Conservation (phyloP, 2,797 vertebrate species). For the Hapalemur alaotrensis region DNA sequence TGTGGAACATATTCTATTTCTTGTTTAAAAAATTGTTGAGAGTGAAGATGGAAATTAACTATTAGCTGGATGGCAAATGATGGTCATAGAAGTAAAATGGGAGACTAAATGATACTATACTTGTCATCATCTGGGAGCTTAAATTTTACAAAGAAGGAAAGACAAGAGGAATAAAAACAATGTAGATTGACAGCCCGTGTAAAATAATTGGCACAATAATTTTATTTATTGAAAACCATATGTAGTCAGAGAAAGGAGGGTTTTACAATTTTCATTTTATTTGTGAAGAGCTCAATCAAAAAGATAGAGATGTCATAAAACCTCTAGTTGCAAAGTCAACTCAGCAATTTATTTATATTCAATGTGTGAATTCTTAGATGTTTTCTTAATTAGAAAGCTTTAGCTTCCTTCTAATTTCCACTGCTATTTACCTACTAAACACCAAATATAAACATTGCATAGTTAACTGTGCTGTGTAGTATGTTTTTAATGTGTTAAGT, state of each 20-base stretch:
- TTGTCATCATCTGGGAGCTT: neutral
- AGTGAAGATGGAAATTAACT: neutral
- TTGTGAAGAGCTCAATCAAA: neutral
- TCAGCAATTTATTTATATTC: neutral
- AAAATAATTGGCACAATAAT: neutral
- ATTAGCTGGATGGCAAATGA: neutral
- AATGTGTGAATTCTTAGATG: neutral
- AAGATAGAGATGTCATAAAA: neutral
- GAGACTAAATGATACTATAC: neutral
- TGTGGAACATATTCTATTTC: neutral
- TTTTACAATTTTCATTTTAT: neutral
- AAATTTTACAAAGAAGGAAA: neutral
- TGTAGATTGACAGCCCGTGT: neutral
- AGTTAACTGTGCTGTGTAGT: neutral
- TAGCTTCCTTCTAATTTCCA: slow-evolving; percentile 4
- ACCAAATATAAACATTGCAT: neutral
- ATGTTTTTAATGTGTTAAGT: neutral
- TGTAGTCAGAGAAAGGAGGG: neutral
- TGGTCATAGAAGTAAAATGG: neutral
- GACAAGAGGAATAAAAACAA: neutral
- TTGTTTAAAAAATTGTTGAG: neutral
- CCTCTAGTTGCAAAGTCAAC: neutral
- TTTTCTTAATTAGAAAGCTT: slow-evolving; percentile 5
- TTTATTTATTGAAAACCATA: neutral
- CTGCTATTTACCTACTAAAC: neutral